These are phyloP conservation scores for Apis laboriosa DNA, from an alignment of 1,140 invertebrate species.

Conservation along the genomic window DNA sequence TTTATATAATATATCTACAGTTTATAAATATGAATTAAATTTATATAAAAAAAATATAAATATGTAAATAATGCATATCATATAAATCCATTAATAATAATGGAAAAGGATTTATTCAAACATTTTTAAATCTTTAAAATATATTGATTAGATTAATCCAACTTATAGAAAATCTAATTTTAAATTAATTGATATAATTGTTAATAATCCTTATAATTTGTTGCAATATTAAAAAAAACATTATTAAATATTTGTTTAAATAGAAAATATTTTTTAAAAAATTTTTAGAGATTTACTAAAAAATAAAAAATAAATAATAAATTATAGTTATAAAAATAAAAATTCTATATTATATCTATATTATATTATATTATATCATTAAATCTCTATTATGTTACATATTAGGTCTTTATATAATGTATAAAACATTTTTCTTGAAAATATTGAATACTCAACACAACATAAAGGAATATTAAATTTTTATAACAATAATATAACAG, in stretches of 20 bases:
- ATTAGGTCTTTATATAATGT: background rate
- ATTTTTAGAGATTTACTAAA: background rate
- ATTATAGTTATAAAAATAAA: background rate
- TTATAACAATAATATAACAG: background rate
- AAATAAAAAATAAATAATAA: background rate
- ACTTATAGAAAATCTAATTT: too few species aligned
- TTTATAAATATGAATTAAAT: too few species aligned
- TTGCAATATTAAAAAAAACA: background rate
- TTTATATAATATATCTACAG: too few species aligned
- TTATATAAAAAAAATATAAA: too few species aligned
- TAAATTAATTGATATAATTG: too few species aligned
- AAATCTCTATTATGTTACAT: background rate
- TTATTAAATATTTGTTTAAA: background rate
- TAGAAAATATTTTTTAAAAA: background rate
- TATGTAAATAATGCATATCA: too few species aligned
- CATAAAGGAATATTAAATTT: constrained; percentile 7
- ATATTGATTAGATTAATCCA: too few species aligned
- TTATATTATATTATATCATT: background rate
- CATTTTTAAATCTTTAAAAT: too few species aligned
- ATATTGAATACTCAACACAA: background rate
- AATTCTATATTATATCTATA: background rate
- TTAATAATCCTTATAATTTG: too few species aligned
- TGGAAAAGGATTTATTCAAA: too few species aligned
- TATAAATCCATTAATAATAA: too few species aligned
- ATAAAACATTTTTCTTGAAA: background rate